Base-by-base conservation (phyloP, 2,113 vertebrate species). In the Hylia prasina region DNA sequence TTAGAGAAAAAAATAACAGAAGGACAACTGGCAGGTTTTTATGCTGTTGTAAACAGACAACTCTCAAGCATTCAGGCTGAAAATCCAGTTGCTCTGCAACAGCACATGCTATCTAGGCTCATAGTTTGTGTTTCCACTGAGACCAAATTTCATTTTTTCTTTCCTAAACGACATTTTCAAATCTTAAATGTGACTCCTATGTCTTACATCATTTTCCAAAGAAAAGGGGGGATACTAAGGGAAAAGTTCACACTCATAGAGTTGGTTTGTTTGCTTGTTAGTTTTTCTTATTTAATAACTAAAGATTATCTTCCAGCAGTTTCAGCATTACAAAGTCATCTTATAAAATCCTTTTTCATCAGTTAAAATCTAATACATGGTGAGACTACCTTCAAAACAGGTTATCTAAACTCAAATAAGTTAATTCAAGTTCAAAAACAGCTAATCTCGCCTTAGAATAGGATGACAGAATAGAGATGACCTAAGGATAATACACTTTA, bases 1-100 rank as follows among this genome's bases (percentile, higher is more conserved):
- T 85, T 48, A 82, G 71, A 37, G 35, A 57, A 90, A 86, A 87
- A 90, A 82, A 66, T 64, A 71, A 56, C 28, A 72, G 51, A 73
- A 90, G 37, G 13, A 66, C 51, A 85, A 79, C 25, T 77, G 54
- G 13, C 45, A 77, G 58, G 11, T 90, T 82, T 51, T 63, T 90
- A 70, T 42, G 13, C 11, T 73, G 30, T 39, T 54, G 31, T 47
- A 82, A 96, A 84, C 33, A 91, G 87, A 73, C 42, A 91, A 70
- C 18, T 57, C 50, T 53, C n/a, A 86, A 76, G 17, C 25, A 83
- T 39, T 50, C 64, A 91, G 20, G 68, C 37, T 86, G 47, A 85
- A 92, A 94, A 94, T 57, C n/a, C 58, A 69, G 53, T 61, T 77
- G 8, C 22, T 84, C 50, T 90, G 45, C 45, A 71, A 47, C 23